phyloP scores from a whole-genome alignment of 2,888 invertebrate species.

The Nipponacmea schrenckii region DNA sequence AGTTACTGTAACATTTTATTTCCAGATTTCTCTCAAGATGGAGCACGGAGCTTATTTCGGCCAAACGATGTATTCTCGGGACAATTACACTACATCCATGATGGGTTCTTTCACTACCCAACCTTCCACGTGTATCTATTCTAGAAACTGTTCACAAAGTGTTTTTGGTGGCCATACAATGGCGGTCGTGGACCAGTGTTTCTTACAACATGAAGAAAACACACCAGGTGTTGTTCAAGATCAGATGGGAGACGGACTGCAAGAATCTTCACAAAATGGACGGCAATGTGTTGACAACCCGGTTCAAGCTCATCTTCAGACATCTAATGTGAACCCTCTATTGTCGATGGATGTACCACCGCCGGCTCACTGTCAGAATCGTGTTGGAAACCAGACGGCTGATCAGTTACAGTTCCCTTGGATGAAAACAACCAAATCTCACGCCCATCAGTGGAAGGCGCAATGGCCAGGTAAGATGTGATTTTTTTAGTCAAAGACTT shows the following conservation, averaged over 20 bases:
- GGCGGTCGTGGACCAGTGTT: conserved; percentile 56
- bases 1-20: neutral
- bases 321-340: neutral
- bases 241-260: neutral
- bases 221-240: conserved; percentile 16
- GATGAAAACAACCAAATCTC: conserved; percentile 67
- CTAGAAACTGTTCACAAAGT: conserved; percentile 39
- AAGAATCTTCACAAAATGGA: neutral
- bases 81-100: conserved; percentile 33
- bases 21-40: conserved; percentile 35
- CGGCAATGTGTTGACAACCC: neutral
- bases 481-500: neutral
- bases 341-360: conserved; percentile 18
- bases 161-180: conserved; percentile 56
- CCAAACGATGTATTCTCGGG: conserved; percentile 46
- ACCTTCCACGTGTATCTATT: conserved; percentile 50
- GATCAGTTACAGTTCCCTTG: conserved; percentile 61
- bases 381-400: conserved; percentile 30
- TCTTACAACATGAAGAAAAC: conserved; percentile 31
- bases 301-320: conserved; percentile 9
- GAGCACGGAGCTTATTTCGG: conserved; percentile 51
- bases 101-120: conserved; percentile 14
- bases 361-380: conserved; percentile 36
- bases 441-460: conserved; percentile 66
- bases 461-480: conserved; percentile 62